These are phyloP conservation scores for Pseudobourletiella spinata DNA, from an alignment of 1,140 invertebrate species.

Conservation along the genomic window DNA sequence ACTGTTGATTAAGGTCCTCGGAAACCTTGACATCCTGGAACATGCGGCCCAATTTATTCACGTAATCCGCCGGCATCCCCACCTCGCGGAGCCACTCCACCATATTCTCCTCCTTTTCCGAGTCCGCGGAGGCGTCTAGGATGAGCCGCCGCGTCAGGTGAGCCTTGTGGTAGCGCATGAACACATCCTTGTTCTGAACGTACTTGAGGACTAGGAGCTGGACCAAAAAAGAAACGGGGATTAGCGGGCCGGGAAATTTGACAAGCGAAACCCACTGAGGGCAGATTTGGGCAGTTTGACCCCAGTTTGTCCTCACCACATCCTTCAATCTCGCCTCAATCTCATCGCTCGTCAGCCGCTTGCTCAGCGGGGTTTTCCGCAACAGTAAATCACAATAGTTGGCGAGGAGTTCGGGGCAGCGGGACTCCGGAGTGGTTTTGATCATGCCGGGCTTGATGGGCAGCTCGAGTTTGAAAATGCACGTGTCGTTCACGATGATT, in stretches of 20 bases:
- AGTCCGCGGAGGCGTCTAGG: constrained; percentile 92
- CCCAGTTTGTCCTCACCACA: constrained; percentile 60
- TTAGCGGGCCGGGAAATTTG: no score
- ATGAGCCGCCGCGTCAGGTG: constrained; percentile 93
- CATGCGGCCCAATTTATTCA: constrained; percentile 92
- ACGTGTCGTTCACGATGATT: constrained; percentile 95
- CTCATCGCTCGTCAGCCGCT: constrained; percentile 88
- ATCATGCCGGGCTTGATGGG: constrained; percentile 41
- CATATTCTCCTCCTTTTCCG: constrained; percentile 99
- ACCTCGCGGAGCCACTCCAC: constrained; percentile 66
- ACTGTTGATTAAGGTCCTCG: constrained; percentile 94
- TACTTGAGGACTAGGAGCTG: constrained; percentile 93
- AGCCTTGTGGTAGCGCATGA: constrained; percentile 98
- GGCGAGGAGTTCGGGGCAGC: constrained; percentile 95
- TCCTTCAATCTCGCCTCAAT: constrained; percentile 87
- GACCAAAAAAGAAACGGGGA: constrained; percentile 27
- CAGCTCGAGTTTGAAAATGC: constrained; percentile 80
- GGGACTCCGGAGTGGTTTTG: constrained; percentile 74
- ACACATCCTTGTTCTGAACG: constrained; percentile 98
- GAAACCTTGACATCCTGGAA: constrained; percentile 94
- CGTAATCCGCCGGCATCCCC: constrained; percentile 97
- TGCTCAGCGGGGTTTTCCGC: constrained; percentile 90
- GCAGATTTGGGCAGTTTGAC: not conserved
- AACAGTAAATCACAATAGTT: constrained; percentile 99
- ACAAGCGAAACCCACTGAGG: not conserved